A percentile compares a stretch with the other conserved stretches of the same genome.
phyloP scores from a whole-genome alignment of 1,140 invertebrate species.

The Leptopilina boulardi region DNA sequence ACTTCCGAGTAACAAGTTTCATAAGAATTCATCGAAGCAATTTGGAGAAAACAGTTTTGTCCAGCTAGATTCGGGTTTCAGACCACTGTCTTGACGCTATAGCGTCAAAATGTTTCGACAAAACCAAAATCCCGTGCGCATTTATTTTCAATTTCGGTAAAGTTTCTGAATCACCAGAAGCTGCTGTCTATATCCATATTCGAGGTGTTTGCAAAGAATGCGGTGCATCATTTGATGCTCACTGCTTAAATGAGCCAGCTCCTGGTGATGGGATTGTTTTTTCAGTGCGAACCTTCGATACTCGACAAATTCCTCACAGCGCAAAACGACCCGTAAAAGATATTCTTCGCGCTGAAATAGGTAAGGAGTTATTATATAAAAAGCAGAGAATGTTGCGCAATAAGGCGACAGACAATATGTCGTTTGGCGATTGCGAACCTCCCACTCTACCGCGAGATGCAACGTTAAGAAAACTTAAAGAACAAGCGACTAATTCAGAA shows the following conservation, averaged over 20 bases:
- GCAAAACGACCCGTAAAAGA: constrained; percentile 19
- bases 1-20: no score
- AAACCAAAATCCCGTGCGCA: constrained; percentile 35
- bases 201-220: constrained; percentile 40
- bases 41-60: no score
- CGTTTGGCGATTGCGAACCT: constrained; percentile 37
- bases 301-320: constrained; percentile 26
- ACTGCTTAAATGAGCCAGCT: constrained; percentile 31
- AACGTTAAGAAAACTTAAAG: constrained; percentile 27
- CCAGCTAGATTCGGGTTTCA: no score
- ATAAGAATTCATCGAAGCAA: no score
- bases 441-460: neutral
- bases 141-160: constrained; percentile 38
- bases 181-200: neutral
- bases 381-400: constrained; percentile 23
- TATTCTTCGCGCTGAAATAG: neutral
- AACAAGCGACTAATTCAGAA: constrained; percentile 36
- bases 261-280: constrained; percentile 32
- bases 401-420: neutral
- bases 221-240: constrained; percentile 4
- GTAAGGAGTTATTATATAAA: constrained; percentile 24
- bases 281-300: neutral
- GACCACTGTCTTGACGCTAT: no score
- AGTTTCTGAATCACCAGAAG: constrained; percentile 8
- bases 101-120: constrained; percentile 3